A percentile compares a stretch with the other conserved stretches of the same genome.
Evolutionary conservation across 2,113 vertebrate genomes (phyloP).

Genomic region (Chelonoidis abingdonii): DNA sequence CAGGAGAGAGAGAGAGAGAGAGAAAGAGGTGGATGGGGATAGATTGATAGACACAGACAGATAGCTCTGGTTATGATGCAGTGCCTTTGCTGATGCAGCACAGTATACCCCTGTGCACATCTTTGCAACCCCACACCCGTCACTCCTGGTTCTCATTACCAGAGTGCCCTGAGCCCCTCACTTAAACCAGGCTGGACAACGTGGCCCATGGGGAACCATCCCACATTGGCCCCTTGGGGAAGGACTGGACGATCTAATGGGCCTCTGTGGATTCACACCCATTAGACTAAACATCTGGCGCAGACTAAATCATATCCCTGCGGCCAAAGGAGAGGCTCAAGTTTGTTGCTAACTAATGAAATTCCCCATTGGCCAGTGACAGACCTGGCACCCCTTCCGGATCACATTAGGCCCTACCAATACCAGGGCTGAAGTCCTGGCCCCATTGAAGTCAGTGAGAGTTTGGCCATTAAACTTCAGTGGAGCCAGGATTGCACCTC

Average conservation of each 20-base stretch:
- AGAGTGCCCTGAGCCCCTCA: not conserved
- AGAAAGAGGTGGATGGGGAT: too few species aligned
- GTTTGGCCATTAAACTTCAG: not conserved
- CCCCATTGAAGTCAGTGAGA: not conserved
- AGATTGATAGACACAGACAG: not conserved
- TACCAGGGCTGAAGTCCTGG: not conserved
- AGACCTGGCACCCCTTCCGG: not conserved
- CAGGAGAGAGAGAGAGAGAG: too few species aligned
- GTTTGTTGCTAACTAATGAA: not conserved
- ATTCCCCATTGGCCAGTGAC: not conserved
- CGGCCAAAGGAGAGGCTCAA: not conserved
- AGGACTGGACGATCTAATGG: not conserved
- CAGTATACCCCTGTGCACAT: not conserved
- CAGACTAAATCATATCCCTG: not conserved
- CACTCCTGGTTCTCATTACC: not conserved
- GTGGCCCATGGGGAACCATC: not conserved
- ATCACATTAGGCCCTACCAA: not conserved
- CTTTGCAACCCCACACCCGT: not conserved
- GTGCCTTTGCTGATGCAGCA: too few species aligned
- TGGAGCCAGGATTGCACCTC: not conserved
- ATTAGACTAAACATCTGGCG: not conserved
- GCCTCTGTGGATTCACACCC: not conserved
- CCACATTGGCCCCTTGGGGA: not conserved
- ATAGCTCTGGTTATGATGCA: not conserved
- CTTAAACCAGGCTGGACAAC: not conserved